Evolutionary conservation across 2,797 vertebrate species (phyloP), one percentile per base, ranked within the genome.

Genomic region (Acipenser transmontanus): DNA sequence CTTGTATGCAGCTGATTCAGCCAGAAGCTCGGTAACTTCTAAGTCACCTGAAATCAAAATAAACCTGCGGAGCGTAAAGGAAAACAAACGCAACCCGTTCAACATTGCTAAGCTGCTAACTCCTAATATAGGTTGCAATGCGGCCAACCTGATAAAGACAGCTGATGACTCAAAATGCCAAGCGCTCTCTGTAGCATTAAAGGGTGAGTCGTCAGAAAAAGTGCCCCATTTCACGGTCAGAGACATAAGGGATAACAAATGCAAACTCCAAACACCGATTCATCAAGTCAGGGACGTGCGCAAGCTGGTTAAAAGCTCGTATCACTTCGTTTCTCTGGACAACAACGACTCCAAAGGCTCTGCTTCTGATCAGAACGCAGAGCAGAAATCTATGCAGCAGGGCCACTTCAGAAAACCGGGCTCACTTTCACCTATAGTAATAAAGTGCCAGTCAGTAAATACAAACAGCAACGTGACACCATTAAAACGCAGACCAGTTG

Each of bases 241-340:
- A 66, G 93, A 98, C 60, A 83, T 98, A 11, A 82, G 95, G 68
- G 95, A 98, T 48, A 88, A 77, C 70, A 95, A 94, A 69, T 85
- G 89, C 71, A 92, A 91, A 79, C 84, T 90, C 7, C 94, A 93
- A 71, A 92, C 90, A 0, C 92, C 94, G 0, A 94, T 98, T 14
- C 95, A 98, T 78, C 96, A 95, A 63, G 97, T 99, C 72, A 85
- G 95, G 69, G 97, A 99, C 50, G 95, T 99, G 68, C 87, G 97
- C 54, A 99, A 99, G 68, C 77, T 99, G 48, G 94, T 99, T 49
- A 99, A 98, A 75, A 94, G 94, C 69, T 92, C 92, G 0, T 95
- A 97, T 74, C 82, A 86, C 47, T 90, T 89, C 50, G 90, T 94
- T 63, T 90, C 94, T 1, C 80, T 91, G 34, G 91, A 97, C 5